phyloP scores from a whole-genome alignment of 1,140 invertebrate species.

The Caenorhabditis remanei region DNA sequence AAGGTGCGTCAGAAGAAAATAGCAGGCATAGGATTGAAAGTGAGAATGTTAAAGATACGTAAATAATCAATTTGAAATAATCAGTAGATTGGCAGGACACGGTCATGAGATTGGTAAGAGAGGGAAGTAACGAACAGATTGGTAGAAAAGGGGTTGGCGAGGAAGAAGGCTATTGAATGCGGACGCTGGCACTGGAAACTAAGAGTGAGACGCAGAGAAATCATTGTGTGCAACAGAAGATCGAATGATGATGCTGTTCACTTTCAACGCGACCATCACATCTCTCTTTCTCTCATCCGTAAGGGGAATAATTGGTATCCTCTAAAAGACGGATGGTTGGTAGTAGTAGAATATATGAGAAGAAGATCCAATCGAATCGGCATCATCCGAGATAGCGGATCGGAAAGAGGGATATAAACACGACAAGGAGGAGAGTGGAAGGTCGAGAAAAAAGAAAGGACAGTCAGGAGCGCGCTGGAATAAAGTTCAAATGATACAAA shows the following conservation, averaged over 20 bases:
- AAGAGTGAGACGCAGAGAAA: conserved; percentile 44
- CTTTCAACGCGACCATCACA: not conserved
- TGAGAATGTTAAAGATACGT: no score
- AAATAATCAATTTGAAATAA: conserved; percentile 51
- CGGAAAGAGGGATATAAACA: not conserved
- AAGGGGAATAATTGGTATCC: conserved; percentile 16
- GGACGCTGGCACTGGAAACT: conserved; percentile 12
- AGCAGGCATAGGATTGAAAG: no score
- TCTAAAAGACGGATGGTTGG: not conserved
- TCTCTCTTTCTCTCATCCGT: not conserved
- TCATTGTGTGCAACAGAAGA: conserved; percentile 43
- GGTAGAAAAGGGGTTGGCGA: not conserved
- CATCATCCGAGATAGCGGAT: conserved; percentile 26
- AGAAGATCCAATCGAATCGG: conserved; percentile 28
- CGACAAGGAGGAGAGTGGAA: not conserved
- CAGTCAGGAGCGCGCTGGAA: not conserved
- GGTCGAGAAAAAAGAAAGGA: not conserved
- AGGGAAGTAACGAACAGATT: conserved; percentile 26
- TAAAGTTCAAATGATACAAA: not conserved
- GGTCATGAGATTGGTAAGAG: conserved; percentile 22
- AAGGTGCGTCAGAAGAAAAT: not conserved
- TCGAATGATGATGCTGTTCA: conserved; percentile 18
- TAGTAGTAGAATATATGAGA: not conserved
- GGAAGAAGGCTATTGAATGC: conserved; percentile 26
- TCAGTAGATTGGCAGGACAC: conserved; percentile 37